Evolutionary conservation across 2,113 vertebrate genomes (phyloP), one percentile per base, ranked within the genome.

Genomic region (Actenoides hombroni): DNA sequence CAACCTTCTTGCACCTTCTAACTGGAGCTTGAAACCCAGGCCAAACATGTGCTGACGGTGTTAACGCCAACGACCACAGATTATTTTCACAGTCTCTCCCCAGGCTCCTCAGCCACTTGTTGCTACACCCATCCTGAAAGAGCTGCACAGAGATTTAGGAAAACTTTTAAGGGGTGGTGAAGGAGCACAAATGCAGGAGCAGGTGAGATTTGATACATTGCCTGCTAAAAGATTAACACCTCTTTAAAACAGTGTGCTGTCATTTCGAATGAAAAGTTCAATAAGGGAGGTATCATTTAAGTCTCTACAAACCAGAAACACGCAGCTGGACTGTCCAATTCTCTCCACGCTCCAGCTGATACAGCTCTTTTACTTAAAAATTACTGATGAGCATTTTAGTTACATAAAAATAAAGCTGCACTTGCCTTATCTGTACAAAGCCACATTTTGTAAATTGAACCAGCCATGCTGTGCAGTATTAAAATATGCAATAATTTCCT

Each of bases 21-120:
- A 65, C 18, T 10, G 17, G 13, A 65, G 29, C 16, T 74, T 53
- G 61, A 87, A 78, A 77, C 3, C 0, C 0, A 40, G 14, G 16
- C 18, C 37, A 81, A 84, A n/a, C 1, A 4, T 1, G 1, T 24
- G 33, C 6, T 13, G 10, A 61, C 40, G 20, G 19, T 4, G 3
- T 49, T 39, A 20, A 54, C 3, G 1, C 17, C 70, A 70, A 26
- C 18, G 46, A 90, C 6, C 13, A 33, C 4, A 35, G 29, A n/a
- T 9, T 15, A 18, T 40, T 51, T 78, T n/a, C 49, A 65, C 4
- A 3, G 14, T 0, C 0, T 61, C 35, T 64, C 51, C 31, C 54
- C 56, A 39, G 19, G 11, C 40, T 39, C 64, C 90, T 82, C 29
- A 44, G 46, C 28, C 13, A 31, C 10, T n/a, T 28, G 11, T 3